Base-by-base conservation (phyloP, 1,140 invertebrate genomes). In the Eciton burchellii region DNA sequence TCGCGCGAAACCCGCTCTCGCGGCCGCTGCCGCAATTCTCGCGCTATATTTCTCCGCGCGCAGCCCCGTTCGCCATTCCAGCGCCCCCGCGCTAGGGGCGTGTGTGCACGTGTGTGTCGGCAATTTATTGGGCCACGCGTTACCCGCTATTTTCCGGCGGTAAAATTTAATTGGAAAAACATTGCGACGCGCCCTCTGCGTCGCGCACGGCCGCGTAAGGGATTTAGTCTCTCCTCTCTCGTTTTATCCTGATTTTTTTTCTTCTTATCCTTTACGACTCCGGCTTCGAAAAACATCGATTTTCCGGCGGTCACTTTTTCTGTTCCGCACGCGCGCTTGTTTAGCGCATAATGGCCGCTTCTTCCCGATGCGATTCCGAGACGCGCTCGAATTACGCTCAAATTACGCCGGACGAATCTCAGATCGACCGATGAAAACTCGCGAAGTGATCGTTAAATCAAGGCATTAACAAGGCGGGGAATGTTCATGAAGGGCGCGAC, bases 131-230 rank as follows among this genome's bases (percentile, higher is more conserved):
- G 86, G 35, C 73, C 76, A 60, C 73, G 84, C 54, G 85, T 65
- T 79, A 88, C 86, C 83, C 81, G 84, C n/a, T 91, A 89, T 85
- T 89, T 90, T 89, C 89, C 87, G 77, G 81, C 63, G 72, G 83
- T 88, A 83, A 87, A 88, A 91, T 92, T 86, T 90, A 91, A 91
- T 92, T 90, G 90, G 90, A 89, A 92, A 92, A 90, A 86, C 88
- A 91, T 91, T 89, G 89, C 88, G 82, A 83, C 68, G 81, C 59
- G 81, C 59, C 62, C 14, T 8, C 35, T 45, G 29, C 66, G 60
- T 24, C 21, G 45, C 59, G 65, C 60, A 54, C 16, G 11, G 19
- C 21, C 24, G 12, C 35, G 60, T 52, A 60, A 86, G 76, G 66
- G 35, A 60, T 81, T 84, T 72, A 83, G 26, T 45, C 43, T n/a